These are phyloP conservation scores for Plestiodon gilberti DNA, from an alignment of 2,113 vertebrate species.

Conservation along the genomic window DNA sequence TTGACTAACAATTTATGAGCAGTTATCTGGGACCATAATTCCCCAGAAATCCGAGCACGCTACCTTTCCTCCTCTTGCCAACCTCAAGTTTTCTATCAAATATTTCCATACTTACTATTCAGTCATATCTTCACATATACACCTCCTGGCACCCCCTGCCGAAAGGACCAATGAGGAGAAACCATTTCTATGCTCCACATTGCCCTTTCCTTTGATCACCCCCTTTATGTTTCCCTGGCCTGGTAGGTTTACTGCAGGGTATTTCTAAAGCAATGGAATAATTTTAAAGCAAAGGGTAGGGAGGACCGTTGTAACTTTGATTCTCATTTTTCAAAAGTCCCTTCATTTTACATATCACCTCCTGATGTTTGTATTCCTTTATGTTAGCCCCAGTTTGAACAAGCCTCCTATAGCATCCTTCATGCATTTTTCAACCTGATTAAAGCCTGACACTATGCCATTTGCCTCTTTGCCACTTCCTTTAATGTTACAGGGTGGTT, in stretches of 20 bases:
- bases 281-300: background rate
- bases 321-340: background rate
- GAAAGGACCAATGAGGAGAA: constrained; percentile 49
- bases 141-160: constrained; percentile 38
- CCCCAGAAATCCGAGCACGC: background rate
- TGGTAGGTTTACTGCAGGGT: background rate
- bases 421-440: background rate
- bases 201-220: constrained; percentile 5
- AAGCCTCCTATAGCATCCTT: constrained; percentile 16
- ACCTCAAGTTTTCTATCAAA: background rate
- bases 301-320: background rate
- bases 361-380: constrained; percentile 14
- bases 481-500: background rate
- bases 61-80: background rate
- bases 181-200: constrained; percentile 15
- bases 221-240: constrained; percentile 12
- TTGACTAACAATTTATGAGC: background rate
- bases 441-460: background rate
- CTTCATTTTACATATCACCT: constrained; percentile 14
- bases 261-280: constrained; percentile 27
- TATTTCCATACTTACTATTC: background rate
- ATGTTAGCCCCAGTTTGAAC: background rate
- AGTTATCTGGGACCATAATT: background rate
- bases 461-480: background rate
- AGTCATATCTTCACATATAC: constrained; percentile 33